Conservation (phyloP, 2,113 vertebrate genomes). For the Seriola quinqueradiata region DNA sequence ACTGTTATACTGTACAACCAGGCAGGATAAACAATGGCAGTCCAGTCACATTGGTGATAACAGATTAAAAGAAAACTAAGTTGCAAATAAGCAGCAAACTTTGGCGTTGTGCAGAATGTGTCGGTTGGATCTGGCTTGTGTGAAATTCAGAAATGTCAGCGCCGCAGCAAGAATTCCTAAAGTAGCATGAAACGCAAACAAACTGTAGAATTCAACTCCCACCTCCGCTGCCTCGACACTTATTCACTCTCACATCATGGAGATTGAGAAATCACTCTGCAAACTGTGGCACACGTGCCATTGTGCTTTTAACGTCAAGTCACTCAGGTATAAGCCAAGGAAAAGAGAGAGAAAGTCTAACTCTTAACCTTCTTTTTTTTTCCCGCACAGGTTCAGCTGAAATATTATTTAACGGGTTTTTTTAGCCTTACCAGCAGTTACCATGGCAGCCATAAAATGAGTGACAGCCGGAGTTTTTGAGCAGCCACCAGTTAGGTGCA, state of each 20-base stretch:
- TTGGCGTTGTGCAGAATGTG: background rate
- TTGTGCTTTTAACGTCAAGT: background rate
- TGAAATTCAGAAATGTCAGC: conserved; percentile 63
- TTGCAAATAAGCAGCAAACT: conserved; percentile 21
- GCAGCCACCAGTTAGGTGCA: conserved; percentile 11
- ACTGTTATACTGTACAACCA: background rate
- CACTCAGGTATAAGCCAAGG: conserved; percentile 8
- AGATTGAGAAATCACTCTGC: conserved; percentile 31
- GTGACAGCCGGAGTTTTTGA: conserved; percentile 51
- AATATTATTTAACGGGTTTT: conserved; percentile 29
- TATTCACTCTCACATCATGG: conserved; percentile 44
- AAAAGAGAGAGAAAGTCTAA: background rate
- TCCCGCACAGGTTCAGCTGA: background rate
- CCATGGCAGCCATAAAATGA: conserved; percentile 55
- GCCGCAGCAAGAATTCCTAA: conserved; percentile 41
- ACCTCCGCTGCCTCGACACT: conserved; percentile 41
- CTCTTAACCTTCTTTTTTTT: background rate
- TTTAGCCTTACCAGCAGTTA: conserved; percentile 36
- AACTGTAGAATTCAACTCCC: conserved; percentile 51
- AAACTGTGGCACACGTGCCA: conserved; percentile 6
- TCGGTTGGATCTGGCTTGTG: conserved; percentile 38
- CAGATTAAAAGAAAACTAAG: background rate
- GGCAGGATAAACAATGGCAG: background rate
- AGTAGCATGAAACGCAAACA: conserved; percentile 57
- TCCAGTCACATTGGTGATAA: background rate